Evolutionary conservation across 2,113 vertebrate genomes (phyloP).

Genomic region (Bos indicus): DNA sequence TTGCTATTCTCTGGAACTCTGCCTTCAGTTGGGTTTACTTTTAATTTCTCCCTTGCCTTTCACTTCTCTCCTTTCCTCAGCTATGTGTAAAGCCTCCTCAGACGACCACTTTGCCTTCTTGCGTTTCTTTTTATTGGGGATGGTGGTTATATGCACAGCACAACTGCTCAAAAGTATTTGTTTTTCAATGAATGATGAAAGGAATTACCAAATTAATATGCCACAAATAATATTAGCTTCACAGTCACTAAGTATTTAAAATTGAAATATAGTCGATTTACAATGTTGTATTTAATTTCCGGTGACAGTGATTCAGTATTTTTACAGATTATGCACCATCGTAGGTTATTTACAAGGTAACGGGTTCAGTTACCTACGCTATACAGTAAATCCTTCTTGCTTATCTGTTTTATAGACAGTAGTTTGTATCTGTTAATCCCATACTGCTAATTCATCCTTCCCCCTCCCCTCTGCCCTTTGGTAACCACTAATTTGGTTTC

Average conservation of each 20-base stretch:
- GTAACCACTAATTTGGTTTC: background rate
- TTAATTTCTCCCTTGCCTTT: background rate
- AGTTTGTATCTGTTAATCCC: background rate
- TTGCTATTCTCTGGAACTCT: background rate
- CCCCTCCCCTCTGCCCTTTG: background rate
- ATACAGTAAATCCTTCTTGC: background rate
- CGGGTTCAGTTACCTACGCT: background rate
- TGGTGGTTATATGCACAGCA: background rate
- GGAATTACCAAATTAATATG: background rate
- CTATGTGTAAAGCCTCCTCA: background rate
- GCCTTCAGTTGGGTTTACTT: background rate
- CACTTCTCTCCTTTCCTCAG: background rate
- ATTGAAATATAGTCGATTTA: background rate
- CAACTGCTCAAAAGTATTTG: background rate
- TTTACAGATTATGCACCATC: background rate
- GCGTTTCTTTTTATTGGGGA: background rate
- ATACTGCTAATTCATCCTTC: background rate
- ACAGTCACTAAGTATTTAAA: too few relatives aligned
- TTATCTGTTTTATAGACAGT: background rate
- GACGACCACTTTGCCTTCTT: background rate
- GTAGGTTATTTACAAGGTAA: background rate
- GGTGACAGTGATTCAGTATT: background rate
- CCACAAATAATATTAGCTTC: background rate
- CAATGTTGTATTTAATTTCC: background rate
- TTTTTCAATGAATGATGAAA: background rate